Percentiles rank a stretch among this genome's conserved stretches.
phyloP scores from a whole-genome alignment of 92 coral and sea anemone species.

The Phenganax marumi region DNA sequence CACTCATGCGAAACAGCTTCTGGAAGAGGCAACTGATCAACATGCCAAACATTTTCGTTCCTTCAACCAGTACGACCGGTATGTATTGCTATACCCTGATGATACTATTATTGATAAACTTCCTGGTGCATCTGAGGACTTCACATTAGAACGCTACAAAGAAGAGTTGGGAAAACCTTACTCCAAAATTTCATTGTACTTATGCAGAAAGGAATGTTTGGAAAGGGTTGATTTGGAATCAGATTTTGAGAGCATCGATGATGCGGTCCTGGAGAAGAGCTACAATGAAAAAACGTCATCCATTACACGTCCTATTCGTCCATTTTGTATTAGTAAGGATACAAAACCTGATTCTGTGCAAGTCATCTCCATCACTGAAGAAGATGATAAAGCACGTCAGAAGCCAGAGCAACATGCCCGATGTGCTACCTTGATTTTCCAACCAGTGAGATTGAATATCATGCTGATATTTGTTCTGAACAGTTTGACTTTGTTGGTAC shows the following conservation, averaged over 20 bases:
- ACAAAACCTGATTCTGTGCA: background rate
- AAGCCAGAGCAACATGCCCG: constrained; percentile 19
- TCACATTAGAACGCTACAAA: constrained; percentile 3
- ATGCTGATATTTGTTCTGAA: constrained; percentile 26
- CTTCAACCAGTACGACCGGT: background rate
- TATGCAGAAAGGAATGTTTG: background rate
- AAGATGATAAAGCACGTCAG: background rate
- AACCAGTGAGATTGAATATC: constrained; percentile 1
- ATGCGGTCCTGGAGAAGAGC: no score
- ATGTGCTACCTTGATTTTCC: constrained; percentile 28
- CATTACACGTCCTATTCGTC: background rate
- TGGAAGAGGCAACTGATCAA: constrained; percentile 3
- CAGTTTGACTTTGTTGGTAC: constrained; percentile 21
- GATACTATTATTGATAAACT: background rate
- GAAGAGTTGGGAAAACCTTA: constrained; percentile 25
- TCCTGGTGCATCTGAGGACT: background rate
- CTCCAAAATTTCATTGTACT: background rate
- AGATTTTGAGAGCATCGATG: background rate
- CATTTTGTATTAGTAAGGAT: background rate
- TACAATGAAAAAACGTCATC: no score
- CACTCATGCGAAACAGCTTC: constrained; percentile 10
- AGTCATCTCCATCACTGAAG: background rate
- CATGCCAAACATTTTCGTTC: constrained; percentile 37
- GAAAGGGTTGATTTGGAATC: background rate
- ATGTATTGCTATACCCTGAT: constrained; percentile 37